Conservation (phyloP, 37 sponge, comb jelly and placozoan genomes). For the Agelas oroides region DNA sequence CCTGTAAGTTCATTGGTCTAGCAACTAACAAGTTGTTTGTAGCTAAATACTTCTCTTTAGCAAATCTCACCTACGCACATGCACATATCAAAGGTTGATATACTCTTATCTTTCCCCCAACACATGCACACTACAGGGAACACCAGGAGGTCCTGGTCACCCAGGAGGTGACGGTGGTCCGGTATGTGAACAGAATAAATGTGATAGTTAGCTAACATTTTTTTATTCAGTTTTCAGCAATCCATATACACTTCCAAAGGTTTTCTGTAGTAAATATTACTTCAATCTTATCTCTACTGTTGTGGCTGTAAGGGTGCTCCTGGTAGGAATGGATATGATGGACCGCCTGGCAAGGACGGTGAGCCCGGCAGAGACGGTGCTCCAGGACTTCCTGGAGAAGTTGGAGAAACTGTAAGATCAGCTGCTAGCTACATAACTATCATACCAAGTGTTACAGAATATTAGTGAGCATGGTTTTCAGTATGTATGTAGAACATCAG, state of each 20-base stretch:
- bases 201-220: too few species aligned
- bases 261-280: neutral
- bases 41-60: too few species aligned
- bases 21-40: too few species aligned
- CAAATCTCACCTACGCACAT: too few species aligned
- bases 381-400: conserved; percentile 41
- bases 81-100: too few species aligned
- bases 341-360: conserved; percentile 42
- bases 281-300: neutral
- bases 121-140: too few species aligned
- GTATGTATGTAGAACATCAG: too few species aligned
- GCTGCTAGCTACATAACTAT: too few species aligned
- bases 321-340: conserved; percentile 38
- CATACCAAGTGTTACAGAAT: too few species aligned
- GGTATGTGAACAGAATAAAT: too few species aligned
- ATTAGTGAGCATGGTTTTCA: too few species aligned
- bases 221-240: neutral
- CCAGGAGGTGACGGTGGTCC: neutral
- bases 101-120: too few species aligned
- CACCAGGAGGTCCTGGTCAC: conserved; percentile 26
- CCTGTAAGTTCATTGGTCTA: conserved; percentile 38
- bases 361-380: conserved; percentile 20
- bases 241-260: neutral
- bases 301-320: conserved; percentile 16
- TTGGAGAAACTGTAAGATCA: conserved; percentile 37